Percentiles rank a stretch among this genome's conserved stretches.
Conservation (phyloP, 2,113 vertebrate genomes). For the Apteryx mantelli region DNA sequence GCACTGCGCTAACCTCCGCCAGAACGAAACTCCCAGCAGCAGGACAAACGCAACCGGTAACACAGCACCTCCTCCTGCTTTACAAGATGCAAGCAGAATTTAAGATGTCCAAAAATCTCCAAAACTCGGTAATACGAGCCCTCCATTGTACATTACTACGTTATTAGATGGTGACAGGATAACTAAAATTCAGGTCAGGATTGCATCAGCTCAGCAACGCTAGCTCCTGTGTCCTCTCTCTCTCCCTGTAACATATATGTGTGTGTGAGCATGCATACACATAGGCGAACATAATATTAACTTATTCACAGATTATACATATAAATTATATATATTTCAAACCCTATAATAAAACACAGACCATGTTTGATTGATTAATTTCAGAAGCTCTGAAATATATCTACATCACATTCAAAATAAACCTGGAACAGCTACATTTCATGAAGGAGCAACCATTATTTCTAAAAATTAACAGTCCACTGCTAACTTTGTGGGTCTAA, state of each 20-base stretch:
- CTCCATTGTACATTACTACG: background rate
- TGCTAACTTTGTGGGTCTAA: background rate
- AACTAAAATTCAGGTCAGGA: background rate
- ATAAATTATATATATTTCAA: background rate
- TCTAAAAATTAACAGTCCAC: background rate
- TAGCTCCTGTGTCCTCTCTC: background rate
- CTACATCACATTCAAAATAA: background rate
- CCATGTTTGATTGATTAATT: background rate
- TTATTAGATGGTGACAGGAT: background rate
- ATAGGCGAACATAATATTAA: background rate
- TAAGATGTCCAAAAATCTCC: background rate
- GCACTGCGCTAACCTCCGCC: rapidly evolving
- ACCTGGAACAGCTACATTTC: background rate
- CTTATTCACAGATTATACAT: background rate
- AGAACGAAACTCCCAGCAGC: background rate
- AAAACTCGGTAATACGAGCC: background rate
- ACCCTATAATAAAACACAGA: background rate
- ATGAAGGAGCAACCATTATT: background rate
- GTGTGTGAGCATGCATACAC: rapidly evolving
- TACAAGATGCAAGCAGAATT: background rate
- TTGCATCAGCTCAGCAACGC: background rate
- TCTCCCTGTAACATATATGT: background rate
- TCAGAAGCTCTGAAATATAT: background rate
- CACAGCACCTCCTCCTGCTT: background rate
- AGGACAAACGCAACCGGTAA: background rate